Conservation (phyloP, 2,888 invertebrate species). For the Diarsia dahlii region DNA sequence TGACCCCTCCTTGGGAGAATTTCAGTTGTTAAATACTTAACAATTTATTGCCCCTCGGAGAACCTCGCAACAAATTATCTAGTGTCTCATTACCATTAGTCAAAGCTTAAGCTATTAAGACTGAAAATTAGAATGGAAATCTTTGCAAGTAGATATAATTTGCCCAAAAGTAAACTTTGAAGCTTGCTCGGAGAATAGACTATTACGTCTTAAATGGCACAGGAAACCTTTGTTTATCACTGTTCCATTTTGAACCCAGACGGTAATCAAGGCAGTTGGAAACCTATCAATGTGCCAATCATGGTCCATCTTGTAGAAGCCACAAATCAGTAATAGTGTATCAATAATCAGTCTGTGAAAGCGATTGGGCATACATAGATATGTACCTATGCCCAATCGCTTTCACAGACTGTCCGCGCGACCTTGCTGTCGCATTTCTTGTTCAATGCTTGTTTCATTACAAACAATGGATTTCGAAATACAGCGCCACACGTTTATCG, state of each 20-base stretch:
- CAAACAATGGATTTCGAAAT: slow-evolving; percentile 47
- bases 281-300: slow-evolving; percentile 37
- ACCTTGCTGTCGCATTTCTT: slow-evolving; percentile 53
- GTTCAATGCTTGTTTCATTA: slow-evolving; percentile 40
- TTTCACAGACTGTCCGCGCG: slow-evolving; percentile 50
- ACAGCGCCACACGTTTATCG: slow-evolving; percentile 9
- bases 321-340: slow-evolving; percentile 16
- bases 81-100: background rate
- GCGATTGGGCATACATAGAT: too few relatives aligned
- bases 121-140: slow-evolving; percentile 10
- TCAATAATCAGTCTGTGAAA: too few relatives aligned
- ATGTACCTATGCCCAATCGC: slow-evolving; percentile 32
- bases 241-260: background rate
- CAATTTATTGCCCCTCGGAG: background rate
- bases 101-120: background rate
- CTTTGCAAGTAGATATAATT: slow-evolving; percentile 11
- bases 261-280: slow-evolving; percentile 9
- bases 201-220: slow-evolving; percentile 9
- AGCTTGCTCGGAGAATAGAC: background rate
- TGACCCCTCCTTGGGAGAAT: background rate
- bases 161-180: background rate
- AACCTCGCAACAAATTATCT: slow-evolving; percentile 6
- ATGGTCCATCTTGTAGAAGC: slow-evolving; percentile 24
- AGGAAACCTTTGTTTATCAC: slow-evolving; percentile 13
- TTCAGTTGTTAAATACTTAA: background rate